These are phyloP conservation scores for Hylaeus volcanicus DNA, from an alignment of 1,140 invertebrate genomes.

Conservation along the genomic window DNA sequence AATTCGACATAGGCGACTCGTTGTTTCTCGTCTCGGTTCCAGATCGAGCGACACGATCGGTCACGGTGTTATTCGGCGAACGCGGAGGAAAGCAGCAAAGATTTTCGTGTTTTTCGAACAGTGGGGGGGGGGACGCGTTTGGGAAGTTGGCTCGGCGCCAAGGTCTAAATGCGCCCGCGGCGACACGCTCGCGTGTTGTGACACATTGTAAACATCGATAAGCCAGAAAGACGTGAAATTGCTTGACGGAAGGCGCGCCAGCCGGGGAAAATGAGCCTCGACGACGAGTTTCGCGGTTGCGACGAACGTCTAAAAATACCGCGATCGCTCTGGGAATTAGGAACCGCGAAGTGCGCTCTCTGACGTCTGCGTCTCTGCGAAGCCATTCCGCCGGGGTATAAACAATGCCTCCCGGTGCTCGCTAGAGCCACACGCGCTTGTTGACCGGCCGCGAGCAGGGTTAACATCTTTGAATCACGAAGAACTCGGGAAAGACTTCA, in stretches of 20 bases:
- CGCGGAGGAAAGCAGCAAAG: background rate
- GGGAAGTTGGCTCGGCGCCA: constrained; percentile 34
- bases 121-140: background rate
- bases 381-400: constrained; percentile 24
- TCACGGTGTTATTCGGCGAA: background rate
- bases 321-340: constrained; percentile 34
- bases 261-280: background rate
- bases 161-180: constrained; percentile 56
- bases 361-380: constrained; percentile 6
- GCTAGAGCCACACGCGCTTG: no score
- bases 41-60: background rate
- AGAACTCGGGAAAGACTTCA: no score
- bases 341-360: constrained; percentile 6
- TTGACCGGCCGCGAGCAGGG: no score
- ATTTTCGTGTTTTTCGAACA: constrained; percentile 9
- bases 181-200: constrained; percentile 52
- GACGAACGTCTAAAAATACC: constrained; percentile 46
- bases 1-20: no score
- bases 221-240: constrained; percentile 48
- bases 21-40: background rate
- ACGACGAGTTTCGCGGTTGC: constrained; percentile 38
- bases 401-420: constrained; percentile 2
- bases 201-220: constrained; percentile 66
- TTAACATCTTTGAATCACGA: no score
- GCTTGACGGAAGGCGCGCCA: background rate